Conservation (phyloP, 1,140 invertebrate species). For the Asobara japonica region DNA sequence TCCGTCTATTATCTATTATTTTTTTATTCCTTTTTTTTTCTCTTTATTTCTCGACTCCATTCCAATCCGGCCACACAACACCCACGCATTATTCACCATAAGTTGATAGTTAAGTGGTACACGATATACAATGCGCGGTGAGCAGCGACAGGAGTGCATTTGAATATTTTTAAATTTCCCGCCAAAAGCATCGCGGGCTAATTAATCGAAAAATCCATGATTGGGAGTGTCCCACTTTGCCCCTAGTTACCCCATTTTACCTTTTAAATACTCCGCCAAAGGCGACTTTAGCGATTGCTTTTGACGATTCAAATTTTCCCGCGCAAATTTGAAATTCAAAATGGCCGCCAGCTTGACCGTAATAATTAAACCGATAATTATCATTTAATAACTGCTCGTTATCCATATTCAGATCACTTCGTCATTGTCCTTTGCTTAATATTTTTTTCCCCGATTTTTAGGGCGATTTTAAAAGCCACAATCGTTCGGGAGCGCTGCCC, state of each 20-base stretch:
- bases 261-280: too few species aligned
- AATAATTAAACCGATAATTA: slow-evolving; percentile 64
- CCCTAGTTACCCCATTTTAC: too few species aligned
- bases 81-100: neutral
- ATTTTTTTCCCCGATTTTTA: neutral
- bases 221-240: too few species aligned
- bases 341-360: slow-evolving; percentile 37
- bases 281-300: too few species aligned
- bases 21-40: too few species aligned
- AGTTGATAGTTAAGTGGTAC: too few species aligned
- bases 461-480: too few species aligned
- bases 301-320: neutral
- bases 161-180: too few species aligned
- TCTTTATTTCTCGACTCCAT: neutral
- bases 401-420: slow-evolving; percentile 45
- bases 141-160: too few species aligned
- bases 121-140: too few species aligned
- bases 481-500: neutral
- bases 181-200: too few species aligned
- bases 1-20: slow-evolving; percentile 24
- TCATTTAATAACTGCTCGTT: slow-evolving; percentile 60
- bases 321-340: neutral
- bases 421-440: slow-evolving; percentile 36
- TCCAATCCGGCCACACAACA: neutral
- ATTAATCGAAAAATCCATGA: too few species aligned